Conservation (phyloP, 2,113 vertebrate genomes). For the Cynocephalus volans region DNA sequence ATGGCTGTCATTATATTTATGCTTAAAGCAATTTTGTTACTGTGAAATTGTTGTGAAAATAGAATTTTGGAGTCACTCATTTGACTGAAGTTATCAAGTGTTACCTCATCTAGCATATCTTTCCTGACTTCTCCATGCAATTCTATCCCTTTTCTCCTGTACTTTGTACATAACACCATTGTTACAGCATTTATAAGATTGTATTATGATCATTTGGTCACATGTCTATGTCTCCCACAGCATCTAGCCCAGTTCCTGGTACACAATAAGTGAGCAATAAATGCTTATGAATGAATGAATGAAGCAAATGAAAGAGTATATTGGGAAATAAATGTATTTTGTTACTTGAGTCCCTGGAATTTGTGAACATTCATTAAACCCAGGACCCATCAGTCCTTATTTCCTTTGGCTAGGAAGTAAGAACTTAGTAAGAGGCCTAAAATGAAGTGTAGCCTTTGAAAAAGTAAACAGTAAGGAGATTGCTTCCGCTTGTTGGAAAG, state of each 20-base stretch:
- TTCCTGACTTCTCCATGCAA: neutral
- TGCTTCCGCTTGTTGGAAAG: slow-evolving; percentile 3
- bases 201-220: neutral
- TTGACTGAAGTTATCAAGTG: slow-evolving; percentile 14
- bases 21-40: slow-evolving; percentile 46
- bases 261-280: neutral
- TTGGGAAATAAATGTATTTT: slow-evolving; percentile 12
- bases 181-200: neutral
- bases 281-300: slow-evolving; percentile 38
- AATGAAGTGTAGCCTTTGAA: neutral
- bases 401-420: slow-evolving; percentile 34
- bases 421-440: neutral
- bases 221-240: neutral
- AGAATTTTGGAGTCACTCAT: slow-evolving; percentile 4
- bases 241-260: neutral
- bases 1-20: neutral
- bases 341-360: slow-evolving; percentile 33
- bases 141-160: neutral
- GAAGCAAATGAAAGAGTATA: neutral
- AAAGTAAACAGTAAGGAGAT: slow-evolving; percentile 6
- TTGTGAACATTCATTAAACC: slow-evolving; percentile 22
- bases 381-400: neutral
- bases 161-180: neutral
- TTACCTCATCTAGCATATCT: neutral
- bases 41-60: neutral